Conservation (phyloP, 2,888 invertebrate species). For the Pemphredon lugubris region DNA sequence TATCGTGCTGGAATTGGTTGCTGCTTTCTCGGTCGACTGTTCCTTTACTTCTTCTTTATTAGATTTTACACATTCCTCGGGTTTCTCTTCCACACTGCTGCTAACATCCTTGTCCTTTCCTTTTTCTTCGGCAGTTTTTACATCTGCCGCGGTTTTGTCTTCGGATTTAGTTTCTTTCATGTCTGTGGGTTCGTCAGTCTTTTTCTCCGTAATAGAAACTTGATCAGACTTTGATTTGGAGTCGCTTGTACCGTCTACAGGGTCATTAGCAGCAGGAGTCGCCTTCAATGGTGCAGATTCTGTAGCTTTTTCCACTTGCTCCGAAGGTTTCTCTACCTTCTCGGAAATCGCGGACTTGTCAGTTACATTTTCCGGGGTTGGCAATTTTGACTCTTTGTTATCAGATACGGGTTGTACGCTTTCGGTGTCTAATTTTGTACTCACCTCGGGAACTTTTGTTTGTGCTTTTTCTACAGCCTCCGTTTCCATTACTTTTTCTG, state of each 20-base stretch:
- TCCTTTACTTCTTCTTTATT: conserved; percentile 47
- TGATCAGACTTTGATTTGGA: conserved; percentile 46
- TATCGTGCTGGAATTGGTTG: conserved; percentile 30
- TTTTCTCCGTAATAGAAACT: conserved; percentile 57
- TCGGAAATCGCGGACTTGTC: conserved; percentile 39
- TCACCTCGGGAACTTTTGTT: conserved; percentile 36
- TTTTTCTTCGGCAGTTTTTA: conserved; percentile 35
- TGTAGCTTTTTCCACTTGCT: conserved; percentile 41
- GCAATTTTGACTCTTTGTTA: conserved; percentile 17
- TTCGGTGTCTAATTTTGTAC: conserved; percentile 40
- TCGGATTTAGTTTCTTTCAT: conserved; percentile 49
- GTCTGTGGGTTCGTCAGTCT: conserved; percentile 58
- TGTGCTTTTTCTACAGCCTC: conserved; percentile 28
- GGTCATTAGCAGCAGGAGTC: conserved; percentile 29
- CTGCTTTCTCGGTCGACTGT: conserved; percentile 34
- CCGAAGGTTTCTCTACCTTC: conserved; percentile 38
- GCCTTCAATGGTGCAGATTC: conserved; percentile 31
- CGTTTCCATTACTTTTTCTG: conserved; percentile 33
- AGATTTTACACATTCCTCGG: conserved; percentile 37
- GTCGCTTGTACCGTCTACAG: conserved; percentile 37
- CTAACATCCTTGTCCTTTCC: conserved; percentile 37
- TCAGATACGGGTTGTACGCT: conserved; percentile 24
- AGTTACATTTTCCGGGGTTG: conserved; percentile 29
- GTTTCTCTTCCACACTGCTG: conserved; percentile 36
- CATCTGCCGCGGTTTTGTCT: conserved; percentile 31